A percentile compares a stretch with the other conserved stretches of the same genome.
These are phyloP conservation scores for Cheilosia soror DNA, from an alignment of 2,888 invertebrate species.

Conservation along the genomic window DNA sequence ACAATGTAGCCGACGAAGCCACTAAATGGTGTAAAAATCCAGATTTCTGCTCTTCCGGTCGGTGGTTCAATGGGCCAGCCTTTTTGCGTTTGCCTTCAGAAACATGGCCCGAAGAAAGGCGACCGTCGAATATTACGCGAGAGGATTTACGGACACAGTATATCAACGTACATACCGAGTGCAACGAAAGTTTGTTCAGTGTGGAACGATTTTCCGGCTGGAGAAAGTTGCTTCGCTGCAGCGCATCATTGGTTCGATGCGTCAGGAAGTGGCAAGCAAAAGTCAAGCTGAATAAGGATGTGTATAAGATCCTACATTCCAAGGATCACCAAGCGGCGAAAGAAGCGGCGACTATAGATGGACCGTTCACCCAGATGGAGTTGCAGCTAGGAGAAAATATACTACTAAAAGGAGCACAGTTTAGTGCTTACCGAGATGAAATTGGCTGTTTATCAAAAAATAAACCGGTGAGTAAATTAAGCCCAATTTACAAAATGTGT, in stretches of 20 bases:
- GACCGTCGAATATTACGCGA: no score
- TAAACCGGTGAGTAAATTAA: background rate
- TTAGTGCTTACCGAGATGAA: background rate
- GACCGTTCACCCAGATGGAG: background rate
- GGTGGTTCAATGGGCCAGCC: no score
- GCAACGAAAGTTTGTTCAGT: background rate
- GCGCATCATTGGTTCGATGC: constrained; percentile 3
- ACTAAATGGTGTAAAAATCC: no score
- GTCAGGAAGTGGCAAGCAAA: constrained; percentile 1
- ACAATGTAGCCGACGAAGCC: constrained; percentile 19
- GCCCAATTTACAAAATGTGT: constrained; percentile 31
- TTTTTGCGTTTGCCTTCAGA: background rate
- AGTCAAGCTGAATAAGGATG: background rate
- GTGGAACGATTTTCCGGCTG: constrained; percentile 3
- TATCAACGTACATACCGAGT: background rate
- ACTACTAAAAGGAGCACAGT: constrained; percentile 4
- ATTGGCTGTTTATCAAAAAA: no score
- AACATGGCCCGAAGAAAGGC: constrained; percentile 12
- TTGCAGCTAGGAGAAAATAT: constrained; percentile 13
- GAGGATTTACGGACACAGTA: background rate
- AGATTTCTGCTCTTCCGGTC: no score
- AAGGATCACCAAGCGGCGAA: background rate
- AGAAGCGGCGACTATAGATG: background rate
- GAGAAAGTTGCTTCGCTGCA: constrained; percentile 18
- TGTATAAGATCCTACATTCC: no score